phyloP scores from a whole-genome alignment of 2,797 vertebrate species.

The Bradypodion pumilum region DNA sequence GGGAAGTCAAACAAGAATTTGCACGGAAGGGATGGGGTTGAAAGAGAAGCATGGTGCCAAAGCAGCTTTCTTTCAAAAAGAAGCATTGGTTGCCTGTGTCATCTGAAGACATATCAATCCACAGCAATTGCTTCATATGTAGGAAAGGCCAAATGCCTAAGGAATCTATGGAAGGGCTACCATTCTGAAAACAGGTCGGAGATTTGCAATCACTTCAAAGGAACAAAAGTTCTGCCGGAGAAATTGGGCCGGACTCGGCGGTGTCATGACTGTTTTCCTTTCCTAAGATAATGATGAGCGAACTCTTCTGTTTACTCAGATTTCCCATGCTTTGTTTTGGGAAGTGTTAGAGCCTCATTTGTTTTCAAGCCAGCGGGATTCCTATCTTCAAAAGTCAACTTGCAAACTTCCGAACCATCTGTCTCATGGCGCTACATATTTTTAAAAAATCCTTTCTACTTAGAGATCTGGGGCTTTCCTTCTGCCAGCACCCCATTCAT shows the following conservation, averaged over 20 bases:
- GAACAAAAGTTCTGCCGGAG: not conserved
- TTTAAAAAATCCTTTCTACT: slow-evolving; percentile 32
- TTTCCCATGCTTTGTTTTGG: not conserved
- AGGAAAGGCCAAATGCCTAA: too few species aligned
- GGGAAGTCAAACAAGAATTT: too few species aligned
- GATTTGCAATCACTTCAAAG: not conserved
- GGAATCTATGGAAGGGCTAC: too few species aligned
- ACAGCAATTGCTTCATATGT: not conserved
- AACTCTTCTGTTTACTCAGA: slow-evolving; percentile 29
- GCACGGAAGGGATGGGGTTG: too few species aligned
- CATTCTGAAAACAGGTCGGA: not conserved
- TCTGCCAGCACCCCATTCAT: slow-evolving; percentile 69
- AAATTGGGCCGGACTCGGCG: not conserved
- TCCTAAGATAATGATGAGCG: slow-evolving; percentile 14
- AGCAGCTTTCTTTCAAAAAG: too few species aligned
- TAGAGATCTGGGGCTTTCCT: slow-evolving; percentile 64
- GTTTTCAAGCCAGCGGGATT: slow-evolving; percentile 4
- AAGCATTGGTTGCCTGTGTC: too few species aligned
- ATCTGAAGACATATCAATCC: too few species aligned
- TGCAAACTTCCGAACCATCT: slow-evolving; percentile 42
- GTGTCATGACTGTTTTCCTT: too few species aligned
- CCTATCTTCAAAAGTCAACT: not conserved
- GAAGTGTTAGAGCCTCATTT: slow-evolving; percentile 19
- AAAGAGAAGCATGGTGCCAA: not conserved
- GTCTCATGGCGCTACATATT: slow-evolving; percentile 18